phyloP scores from a whole-genome alignment of 2,113 vertebrate genomes.

The Holacanthus passer region DNA sequence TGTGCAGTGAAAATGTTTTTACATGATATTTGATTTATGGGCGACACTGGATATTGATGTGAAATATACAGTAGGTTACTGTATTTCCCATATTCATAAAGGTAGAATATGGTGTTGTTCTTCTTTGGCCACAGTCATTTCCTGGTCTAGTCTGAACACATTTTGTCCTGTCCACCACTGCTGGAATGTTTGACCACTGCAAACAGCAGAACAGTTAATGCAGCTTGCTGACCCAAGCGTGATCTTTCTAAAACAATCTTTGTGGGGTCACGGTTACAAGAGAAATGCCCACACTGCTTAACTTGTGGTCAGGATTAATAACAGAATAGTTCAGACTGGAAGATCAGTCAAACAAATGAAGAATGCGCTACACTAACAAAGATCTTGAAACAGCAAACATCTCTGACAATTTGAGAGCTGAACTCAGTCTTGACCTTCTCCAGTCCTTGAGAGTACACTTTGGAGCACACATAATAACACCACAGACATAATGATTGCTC shows the following conservation, averaged over 20 bases:
- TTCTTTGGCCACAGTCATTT: slow-evolving; percentile 58
- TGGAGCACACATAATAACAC: slow-evolving; percentile 41
- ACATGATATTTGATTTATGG: slow-evolving; percentile 64
- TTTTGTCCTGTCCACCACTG: slow-evolving; percentile 32
- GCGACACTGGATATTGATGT: slow-evolving; percentile 63
- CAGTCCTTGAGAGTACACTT: neutral
- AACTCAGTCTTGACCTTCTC: slow-evolving; percentile 15
- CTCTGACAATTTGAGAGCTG: slow-evolving; percentile 2
- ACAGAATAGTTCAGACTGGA: neutral
- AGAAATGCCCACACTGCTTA: slow-evolving; percentile 33
- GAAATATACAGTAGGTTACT: slow-evolving; percentile 48
- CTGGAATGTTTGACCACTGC: slow-evolving; percentile 67
- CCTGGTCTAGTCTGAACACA: slow-evolving; percentile 37
- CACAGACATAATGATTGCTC: slow-evolving; percentile 57
- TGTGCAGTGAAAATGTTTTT: slow-evolving; percentile 61
- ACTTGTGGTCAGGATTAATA: slow-evolving; percentile 10
- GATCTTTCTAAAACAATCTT: slow-evolving; percentile 53
- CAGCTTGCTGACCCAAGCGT: slow-evolving; percentile 56
- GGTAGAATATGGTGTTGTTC: slow-evolving; percentile 51
- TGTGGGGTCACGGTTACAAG: slow-evolving; percentile 33
- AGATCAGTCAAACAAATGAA: slow-evolving; percentile 31
- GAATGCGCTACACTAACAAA: neutral
- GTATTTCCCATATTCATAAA: slow-evolving; percentile 61
- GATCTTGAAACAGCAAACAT: slow-evolving; percentile 7
- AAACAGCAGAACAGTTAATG: slow-evolving; percentile 49